phyloP scores from a whole-genome alignment of 2,888 invertebrate genomes.

The Shargacucullia verbasci region DNA sequence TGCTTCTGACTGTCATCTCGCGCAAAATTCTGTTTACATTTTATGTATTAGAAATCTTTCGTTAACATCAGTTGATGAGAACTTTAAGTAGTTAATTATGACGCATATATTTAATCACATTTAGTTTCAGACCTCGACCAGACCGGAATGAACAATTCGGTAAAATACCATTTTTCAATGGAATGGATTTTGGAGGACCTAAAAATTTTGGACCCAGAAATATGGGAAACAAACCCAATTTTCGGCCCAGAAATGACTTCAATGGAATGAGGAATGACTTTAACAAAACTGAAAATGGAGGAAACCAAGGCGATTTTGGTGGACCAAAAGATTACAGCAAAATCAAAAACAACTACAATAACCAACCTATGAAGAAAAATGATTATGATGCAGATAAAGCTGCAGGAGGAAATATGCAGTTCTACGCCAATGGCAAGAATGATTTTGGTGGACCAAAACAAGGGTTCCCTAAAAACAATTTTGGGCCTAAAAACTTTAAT shows the following conservation, averaged over 20 bases:
- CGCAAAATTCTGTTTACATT: too few relatives aligned
- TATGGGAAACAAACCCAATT: constrained; percentile 81
- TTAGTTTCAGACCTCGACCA: constrained; percentile 90
- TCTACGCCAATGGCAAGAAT: constrained; percentile 80
- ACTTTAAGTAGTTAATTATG: background rate
- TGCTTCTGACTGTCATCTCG: too few relatives aligned
- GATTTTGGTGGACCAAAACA: constrained; percentile 87
- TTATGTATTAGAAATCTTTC: background rate
- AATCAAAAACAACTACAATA: constrained; percentile 82
- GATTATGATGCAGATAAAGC: constrained; percentile 79
- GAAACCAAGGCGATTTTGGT: constrained; percentile 82
- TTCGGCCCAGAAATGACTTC: constrained; percentile 85
- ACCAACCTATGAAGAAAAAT: constrained; percentile 74
- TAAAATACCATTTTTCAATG: constrained; percentile 87
- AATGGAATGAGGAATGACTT: constrained; percentile 85
- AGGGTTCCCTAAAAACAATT: constrained; percentile 79
- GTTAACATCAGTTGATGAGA: too few relatives aligned
- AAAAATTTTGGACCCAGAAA: constrained; percentile 85
- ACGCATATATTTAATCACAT: constrained; percentile 53
- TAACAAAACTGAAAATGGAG: constrained; percentile 78
- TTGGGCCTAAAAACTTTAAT: constrained; percentile 79
- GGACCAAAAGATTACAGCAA: constrained; percentile 83
- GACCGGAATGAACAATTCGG: constrained; percentile 91
- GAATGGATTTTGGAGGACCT: constrained; percentile 85
- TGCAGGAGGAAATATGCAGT: constrained; percentile 80